These are phyloP conservation scores for Aphodius granarius DNA, from an alignment of 2,888 invertebrate species.

Conservation along the genomic window DNA sequence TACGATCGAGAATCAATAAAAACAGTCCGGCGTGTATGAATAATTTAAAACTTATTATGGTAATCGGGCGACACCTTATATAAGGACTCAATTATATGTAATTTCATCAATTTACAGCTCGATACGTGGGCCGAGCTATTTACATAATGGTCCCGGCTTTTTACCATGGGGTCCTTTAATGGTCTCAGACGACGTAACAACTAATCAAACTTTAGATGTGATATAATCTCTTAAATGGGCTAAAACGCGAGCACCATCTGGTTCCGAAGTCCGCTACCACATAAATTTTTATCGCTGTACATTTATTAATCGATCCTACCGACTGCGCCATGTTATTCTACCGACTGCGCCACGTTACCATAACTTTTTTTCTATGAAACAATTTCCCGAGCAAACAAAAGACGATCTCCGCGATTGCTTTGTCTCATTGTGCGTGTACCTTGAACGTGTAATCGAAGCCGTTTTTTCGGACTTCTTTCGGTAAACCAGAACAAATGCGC, in stretches of 20 bases:
- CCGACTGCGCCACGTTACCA: too few relatives aligned
- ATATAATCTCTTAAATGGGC: background rate
- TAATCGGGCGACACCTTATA: constrained; percentile 10
- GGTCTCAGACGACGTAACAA: background rate
- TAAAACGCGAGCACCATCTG: background rate
- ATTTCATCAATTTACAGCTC: background rate
- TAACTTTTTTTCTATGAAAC: background rate
- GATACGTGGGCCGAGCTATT: background rate
- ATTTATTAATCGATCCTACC: background rate
- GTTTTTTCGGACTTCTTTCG: background rate
- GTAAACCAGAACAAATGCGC: background rate
- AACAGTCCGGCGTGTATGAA: background rate
- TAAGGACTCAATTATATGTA: constrained; percentile 8
- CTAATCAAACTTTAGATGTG: background rate
- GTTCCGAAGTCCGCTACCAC: background rate
- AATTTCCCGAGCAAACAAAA: background rate
- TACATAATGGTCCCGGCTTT: background rate
- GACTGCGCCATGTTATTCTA: too few relatives aligned
- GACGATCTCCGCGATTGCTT: background rate
- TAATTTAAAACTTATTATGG: constrained; percentile 4
- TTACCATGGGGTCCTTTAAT: background rate
- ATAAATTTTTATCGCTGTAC: background rate
- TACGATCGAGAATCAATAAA: background rate
- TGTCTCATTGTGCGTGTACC: background rate
- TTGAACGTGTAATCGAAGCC: background rate